Base-by-base conservation (phyloP, 2,113 vertebrate genomes). In the Zeus faber region DNA sequence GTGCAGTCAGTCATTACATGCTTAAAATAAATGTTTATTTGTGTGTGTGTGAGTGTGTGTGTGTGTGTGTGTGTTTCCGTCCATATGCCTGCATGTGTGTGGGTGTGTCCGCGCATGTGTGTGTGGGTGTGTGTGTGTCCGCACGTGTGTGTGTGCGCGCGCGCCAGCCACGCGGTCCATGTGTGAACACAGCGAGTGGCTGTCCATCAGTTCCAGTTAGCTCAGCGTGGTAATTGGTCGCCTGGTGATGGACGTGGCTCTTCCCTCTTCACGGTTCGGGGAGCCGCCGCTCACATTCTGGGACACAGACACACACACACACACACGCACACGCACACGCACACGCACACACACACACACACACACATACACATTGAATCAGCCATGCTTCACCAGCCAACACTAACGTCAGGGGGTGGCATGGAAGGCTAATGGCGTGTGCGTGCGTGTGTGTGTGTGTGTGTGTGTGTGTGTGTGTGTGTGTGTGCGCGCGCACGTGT, bases 191-290 rank as follows among this genome's bases (percentile, higher is more conserved):
- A n/a, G 72, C 26, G 63, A 66, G 74, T 46, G 70, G 51, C 61
- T 69, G 59, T 56, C 79, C 82, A 78, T 84, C 76, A 82, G 75
- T 77, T 82, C 77, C 72, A 71, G 77, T 83, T 72, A 81, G 69
- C 79, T 62, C 77, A 76, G 84, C 68, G 58, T 85, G 76, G 77
- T 84, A 86, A 86, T 82, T 85, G 80, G 83, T 71, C 62, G 6
- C 65, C 82, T 76, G 82, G 67, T 79, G 84, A 85, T 78, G 79
- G 79, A 80, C 76, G 59, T 60, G 70, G 60, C 76, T 75, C 79
- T 68, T n/a, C n/a, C n/a, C 77, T 77, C 72, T 81, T 77, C 81
- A 83, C 75, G 70, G 81, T 86, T 65, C 63, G 68, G 81, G 76
- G 76, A 72, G 72, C 72, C 69, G 54, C 72, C 47, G 70, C 62